A percentile compares a stretch with the other conserved stretches of the same genome.
Evolutionary conservation across 2,888 invertebrate genomes (phyloP).

Genomic region (Idaea aversata): DNA sequence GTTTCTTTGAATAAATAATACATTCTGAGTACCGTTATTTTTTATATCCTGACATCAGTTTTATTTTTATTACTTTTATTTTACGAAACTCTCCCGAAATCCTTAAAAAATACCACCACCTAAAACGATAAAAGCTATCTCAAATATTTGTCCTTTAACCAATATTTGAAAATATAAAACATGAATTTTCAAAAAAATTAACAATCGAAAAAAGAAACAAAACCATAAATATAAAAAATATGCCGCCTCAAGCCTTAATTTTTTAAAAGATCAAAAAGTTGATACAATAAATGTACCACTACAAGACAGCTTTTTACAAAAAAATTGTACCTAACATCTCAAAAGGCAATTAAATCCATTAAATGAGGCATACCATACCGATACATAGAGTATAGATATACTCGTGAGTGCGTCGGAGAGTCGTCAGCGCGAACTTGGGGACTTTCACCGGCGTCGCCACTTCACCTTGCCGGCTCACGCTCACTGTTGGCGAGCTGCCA

Average conservation of each 20-base stretch:
- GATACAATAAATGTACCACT: too few relatives aligned
- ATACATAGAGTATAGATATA: conserved; percentile 16
- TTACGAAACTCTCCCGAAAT: neutral
- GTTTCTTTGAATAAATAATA: neutral
- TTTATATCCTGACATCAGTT: neutral
- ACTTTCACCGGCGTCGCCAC: conserved; percentile 74
- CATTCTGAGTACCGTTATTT: neutral
- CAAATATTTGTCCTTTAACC: neutral
- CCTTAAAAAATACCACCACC: neutral
- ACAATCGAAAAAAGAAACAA: too few relatives aligned
- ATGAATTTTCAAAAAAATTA: too few relatives aligned
- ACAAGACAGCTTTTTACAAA: too few relatives aligned
- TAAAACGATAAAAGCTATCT: neutral
- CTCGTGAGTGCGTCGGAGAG: conserved; percentile 11
- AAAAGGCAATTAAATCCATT: neutral
- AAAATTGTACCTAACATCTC: too few relatives aligned
- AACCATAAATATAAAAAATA: too few relatives aligned
- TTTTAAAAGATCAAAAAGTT: too few relatives aligned
- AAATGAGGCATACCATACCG: conserved; percentile 6
- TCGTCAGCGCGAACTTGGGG: conserved; percentile 35
- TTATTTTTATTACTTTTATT: neutral
- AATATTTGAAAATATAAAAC: too few relatives aligned
- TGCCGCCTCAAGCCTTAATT: too few relatives aligned
- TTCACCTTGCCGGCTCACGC: conserved; percentile 62
- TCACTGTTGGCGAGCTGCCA: conserved; percentile 56